Percentiles rank a stretch among this genome's conserved stretches.
These are phyloP conservation scores for Hyperoplus lanceolatus DNA, from an alignment of 2,797 vertebrate species.

Conservation along the genomic window DNA sequence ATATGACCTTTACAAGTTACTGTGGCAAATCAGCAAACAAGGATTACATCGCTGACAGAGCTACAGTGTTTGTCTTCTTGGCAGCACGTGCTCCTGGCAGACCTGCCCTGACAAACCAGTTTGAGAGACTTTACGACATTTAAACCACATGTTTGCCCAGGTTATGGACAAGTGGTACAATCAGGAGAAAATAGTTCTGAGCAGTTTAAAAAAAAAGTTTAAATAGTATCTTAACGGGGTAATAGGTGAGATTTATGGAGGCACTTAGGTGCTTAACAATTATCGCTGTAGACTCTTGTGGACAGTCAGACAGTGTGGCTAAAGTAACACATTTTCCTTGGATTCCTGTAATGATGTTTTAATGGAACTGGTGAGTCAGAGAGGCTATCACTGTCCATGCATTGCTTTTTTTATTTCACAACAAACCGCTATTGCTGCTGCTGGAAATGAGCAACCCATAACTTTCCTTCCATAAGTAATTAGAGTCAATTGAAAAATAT, in stretches of 20 bases:
- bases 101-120: slow-evolving; percentile 57
- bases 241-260: background rate
- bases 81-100: slow-evolving; percentile 14
- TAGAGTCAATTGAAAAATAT: background rate
- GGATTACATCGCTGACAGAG: slow-evolving; percentile 46
- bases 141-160: slow-evolving; percentile 29
- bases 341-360: slow-evolving; percentile 2
- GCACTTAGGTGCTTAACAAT: background rate
- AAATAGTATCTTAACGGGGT: background rate
- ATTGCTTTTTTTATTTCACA: background rate
- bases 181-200: background rate
- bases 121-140: slow-evolving; percentile 46
- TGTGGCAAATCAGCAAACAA: slow-evolving; percentile 51
- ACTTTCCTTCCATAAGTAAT: background rate
- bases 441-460: background rate
- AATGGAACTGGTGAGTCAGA: background rate
- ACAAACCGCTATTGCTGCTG: slow-evolving; percentile 1
- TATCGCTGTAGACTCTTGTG: background rate
- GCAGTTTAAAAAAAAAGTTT: background rate
- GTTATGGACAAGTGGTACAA: slow-evolving; percentile 17
- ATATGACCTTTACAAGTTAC: slow-evolving; percentile 51
- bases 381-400: background rate
- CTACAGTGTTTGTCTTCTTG: slow-evolving; percentile 29
- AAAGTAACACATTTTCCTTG: background rate
- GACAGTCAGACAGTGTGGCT: background rate